Conservation (phyloP, 2,888 invertebrate genomes). For the Choreutis nemorana region DNA sequence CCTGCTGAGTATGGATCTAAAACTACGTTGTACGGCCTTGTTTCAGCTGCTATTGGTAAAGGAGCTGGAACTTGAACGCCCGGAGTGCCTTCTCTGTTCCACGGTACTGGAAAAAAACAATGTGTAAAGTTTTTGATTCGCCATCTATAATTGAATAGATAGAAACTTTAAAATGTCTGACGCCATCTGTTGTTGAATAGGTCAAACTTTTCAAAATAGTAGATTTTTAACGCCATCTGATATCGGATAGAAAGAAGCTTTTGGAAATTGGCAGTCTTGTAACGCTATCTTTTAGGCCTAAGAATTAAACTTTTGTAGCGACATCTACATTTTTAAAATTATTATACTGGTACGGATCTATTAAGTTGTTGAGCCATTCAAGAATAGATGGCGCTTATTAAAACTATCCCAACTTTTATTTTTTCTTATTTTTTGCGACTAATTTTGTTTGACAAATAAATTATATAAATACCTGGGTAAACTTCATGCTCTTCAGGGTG, state of each 20-base stretch:
- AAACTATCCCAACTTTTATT: too few relatives aligned
- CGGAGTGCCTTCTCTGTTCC: constrained; percentile 34
- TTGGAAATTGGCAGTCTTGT: too few relatives aligned
- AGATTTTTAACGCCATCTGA: constrained; percentile 4
- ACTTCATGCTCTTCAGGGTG: constrained; percentile 18
- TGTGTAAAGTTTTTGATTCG: too few relatives aligned
- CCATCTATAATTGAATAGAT: constrained; percentile 1
- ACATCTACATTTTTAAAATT: too few relatives aligned
- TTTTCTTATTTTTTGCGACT: too few relatives aligned
- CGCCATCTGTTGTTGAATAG: constrained; percentile 19
- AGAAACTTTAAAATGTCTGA: constrained; percentile 5
- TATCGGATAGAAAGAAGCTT: too few relatives aligned
- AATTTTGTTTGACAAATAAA: too few relatives aligned
- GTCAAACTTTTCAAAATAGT: constrained; percentile 2
- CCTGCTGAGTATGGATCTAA: constrained; percentile 29
- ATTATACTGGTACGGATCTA: too few relatives aligned
- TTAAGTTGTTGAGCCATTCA: constrained; percentile 11
- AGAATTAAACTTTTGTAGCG: too few relatives aligned
- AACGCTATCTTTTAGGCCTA: too few relatives aligned
- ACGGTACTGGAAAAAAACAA: constrained; percentile 27
- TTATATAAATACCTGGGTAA: too few relatives aligned
- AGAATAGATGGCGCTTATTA: constrained; percentile 9
- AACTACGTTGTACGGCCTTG: constrained; percentile 21
- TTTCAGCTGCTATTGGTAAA: too few relatives aligned
- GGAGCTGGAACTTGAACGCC: constrained; percentile 7